Conservation (phyloP, 2,797 vertebrate genomes). For the Pygocentrus nattereri region DNA sequence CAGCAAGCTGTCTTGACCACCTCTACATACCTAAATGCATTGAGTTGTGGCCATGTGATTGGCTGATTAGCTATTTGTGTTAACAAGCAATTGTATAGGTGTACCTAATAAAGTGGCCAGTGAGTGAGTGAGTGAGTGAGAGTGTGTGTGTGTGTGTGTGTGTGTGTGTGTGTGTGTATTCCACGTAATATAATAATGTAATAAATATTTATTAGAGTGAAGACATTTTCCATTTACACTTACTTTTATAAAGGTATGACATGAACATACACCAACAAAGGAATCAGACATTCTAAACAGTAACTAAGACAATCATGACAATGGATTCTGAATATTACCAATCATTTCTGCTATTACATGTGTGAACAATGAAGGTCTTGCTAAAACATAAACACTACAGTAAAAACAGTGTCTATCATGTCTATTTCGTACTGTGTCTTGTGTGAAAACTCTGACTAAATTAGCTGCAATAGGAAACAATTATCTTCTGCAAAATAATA, state of each 20-base stretch:
- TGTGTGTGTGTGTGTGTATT: too few species aligned
- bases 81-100: too few species aligned
- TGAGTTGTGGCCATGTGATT: too few species aligned
- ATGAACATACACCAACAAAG: background rate
- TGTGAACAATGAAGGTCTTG: background rate
- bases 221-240: background rate
- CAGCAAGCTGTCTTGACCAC: too few species aligned
- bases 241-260: background rate
- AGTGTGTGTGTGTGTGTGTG: too few species aligned
- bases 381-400: background rate
- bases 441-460: background rate
- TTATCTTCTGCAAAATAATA: background rate
- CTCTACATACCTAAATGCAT: too few species aligned
- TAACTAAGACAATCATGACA: too few species aligned
- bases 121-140: too few species aligned
- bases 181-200: too few species aligned
- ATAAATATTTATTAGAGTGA: conserved; percentile 49
- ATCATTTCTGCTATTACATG: background rate
- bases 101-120: too few species aligned
- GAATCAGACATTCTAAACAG: too few species aligned
- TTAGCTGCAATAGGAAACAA: background rate
- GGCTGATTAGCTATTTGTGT: too few species aligned
- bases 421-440: background rate
- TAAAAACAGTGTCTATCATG: background rate
- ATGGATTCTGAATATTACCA: background rate